phyloP scores from a whole-genome alignment of 2,888 invertebrate species.

The Ophion ellenae region DNA sequence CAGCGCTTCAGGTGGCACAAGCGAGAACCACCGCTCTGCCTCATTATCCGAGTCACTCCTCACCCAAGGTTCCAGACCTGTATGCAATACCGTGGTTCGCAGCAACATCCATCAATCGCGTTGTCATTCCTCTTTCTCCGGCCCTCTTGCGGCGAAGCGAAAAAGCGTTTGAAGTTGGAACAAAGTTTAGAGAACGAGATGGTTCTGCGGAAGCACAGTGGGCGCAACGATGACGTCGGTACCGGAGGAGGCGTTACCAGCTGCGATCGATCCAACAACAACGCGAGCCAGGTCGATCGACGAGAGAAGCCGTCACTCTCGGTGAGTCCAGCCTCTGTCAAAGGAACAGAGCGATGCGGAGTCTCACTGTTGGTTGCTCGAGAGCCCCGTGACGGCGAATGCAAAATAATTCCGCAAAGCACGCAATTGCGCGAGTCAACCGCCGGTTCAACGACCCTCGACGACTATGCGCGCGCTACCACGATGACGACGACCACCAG shows the following conservation, averaged over 20 bases:
- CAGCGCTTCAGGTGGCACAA: no score
- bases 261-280: conserved; percentile 74
- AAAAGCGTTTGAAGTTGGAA: neutral
- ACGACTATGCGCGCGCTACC: neutral
- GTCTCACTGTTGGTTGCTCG: neutral
- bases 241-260: conserved; percentile 72
- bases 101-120: neutral
- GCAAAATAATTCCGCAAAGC: neutral
- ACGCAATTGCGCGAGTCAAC: neutral
- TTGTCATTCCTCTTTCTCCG: neutral
- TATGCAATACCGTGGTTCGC: no score
- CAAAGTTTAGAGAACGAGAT: neutral
- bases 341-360: neutral
- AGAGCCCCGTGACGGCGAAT: neutral
- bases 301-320: conserved; percentile 67
- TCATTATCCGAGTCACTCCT: no score
- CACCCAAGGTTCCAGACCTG: no score
- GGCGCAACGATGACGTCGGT: neutral
- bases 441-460: neutral
- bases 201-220: neutral
- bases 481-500: neutral
- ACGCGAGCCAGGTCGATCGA: conserved; percentile 76
- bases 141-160: neutral
- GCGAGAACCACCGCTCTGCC: no score
- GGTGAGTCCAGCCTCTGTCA: conserved; percentile 65